Conservation (phyloP, 2,888 invertebrate genomes). For the Microctonus aethiopoides region DNA sequence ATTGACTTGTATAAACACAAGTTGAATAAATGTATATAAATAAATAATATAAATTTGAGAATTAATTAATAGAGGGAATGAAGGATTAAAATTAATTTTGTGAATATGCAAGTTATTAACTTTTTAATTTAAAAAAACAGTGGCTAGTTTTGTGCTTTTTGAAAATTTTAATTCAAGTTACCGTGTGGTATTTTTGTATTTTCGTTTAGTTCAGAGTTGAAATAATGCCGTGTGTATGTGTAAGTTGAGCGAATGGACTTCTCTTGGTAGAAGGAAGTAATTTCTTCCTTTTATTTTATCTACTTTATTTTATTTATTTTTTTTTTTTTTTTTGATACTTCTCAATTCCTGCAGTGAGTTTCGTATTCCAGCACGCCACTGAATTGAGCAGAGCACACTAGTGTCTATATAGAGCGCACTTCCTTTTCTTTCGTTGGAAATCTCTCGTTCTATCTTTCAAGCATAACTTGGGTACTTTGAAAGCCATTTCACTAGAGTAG, state of each 20-base stretch:
- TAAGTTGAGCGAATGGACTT: background rate
- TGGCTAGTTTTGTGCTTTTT: too few relatives aligned
- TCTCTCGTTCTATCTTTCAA: background rate
- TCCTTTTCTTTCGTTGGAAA: background rate
- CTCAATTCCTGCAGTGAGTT: background rate
- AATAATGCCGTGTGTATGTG: too few relatives aligned
- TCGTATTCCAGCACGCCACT: background rate
- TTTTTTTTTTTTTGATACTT: background rate
- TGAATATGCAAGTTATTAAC: background rate
- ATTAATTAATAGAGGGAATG: background rate
- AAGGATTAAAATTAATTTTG: background rate
- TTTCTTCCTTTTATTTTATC: background rate
- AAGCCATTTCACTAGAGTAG: slow-evolving; percentile 25
- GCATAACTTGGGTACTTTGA: slow-evolving; percentile 25
- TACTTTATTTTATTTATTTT: background rate
- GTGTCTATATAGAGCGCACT: background rate
- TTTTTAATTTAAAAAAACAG: background rate
- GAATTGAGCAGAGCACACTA: background rate
- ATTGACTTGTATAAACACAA: background rate
- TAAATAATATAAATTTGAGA: background rate
- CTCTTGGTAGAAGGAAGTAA: background rate
- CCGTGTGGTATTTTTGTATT: too few relatives aligned
- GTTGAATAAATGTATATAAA: too few relatives aligned
- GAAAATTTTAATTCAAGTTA: background rate
- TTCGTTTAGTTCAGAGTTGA: too few relatives aligned